Base-by-base conservation (phyloP, 2,888 invertebrate species). In the Chymomyza amoena region DNA sequence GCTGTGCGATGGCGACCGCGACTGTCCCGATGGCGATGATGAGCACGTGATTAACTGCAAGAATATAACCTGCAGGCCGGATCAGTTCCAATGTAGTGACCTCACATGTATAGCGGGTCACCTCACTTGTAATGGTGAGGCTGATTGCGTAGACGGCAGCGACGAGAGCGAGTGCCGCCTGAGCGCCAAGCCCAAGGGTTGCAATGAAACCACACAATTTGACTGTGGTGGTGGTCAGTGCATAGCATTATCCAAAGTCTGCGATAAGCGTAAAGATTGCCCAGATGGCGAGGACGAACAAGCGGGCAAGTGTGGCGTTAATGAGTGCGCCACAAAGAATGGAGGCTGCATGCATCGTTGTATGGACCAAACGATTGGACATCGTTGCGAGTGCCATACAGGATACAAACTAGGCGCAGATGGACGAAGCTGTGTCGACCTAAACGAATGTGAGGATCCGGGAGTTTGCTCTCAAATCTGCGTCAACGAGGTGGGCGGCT, bases 391-490 rank as follows among this genome's bases (percentile, higher is more conserved):
- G 76, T 98, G 98, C 90, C 93, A 94, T 54, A 92, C 93, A 54
- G 98, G 98, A 36, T 98, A 94, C 92, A 94, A 95, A 86, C 93
- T 97, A 18, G 72, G 77, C 7, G 92, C 94, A 16, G 95, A 96
- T 87, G 95, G 96, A 87, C 94, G 93, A 80, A 96, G 96, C 70
- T 98, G 98, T 91, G 95, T 96, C 92, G 99, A 99, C 90, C 94
- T 99, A 69, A 94, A 99, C 91, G 99, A 99, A 91, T 99, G 99
- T 89, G 93, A 95, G 68, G 94, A 95, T 75, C 95, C 96, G 0
- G 98, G 98, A 13, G 94, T 95, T n/a, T 99, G 99, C 91, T 99
- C 99, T 1, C 99, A 99, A 91, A 93, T 94, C 79, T 99, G 99
- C 92, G 94, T 95, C 80, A 99, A 99, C 91, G 96, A 96, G 86